phyloP scores from a whole-genome alignment of 2,113 vertebrate species.

The Sphyrna mokarran region DNA sequence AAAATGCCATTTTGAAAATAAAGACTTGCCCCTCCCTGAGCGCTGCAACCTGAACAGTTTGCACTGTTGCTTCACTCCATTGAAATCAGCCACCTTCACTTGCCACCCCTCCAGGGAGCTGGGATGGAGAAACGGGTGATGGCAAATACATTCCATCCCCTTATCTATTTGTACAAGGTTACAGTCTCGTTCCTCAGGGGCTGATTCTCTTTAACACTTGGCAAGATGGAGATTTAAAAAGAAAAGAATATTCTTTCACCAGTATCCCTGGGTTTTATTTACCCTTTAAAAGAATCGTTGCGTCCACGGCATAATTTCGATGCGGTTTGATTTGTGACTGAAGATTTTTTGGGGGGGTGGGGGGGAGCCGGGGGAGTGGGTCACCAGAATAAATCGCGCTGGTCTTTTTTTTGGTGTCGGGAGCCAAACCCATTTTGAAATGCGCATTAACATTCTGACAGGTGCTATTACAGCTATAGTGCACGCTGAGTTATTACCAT shows the following conservation, averaged over 20 bases:
- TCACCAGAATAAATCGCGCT: not conserved
- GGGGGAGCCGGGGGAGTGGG: too few species aligned
- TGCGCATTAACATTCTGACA: slow-evolving; percentile 25
- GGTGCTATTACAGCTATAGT: slow-evolving; percentile 18
- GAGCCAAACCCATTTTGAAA: slow-evolving; percentile 15
- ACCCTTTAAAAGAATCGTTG: not conserved
- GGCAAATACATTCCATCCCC: not conserved
- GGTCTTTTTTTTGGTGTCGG: not conserved
- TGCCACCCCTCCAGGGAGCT: not conserved
- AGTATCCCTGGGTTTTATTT: not conserved
- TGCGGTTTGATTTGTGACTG: not conserved
- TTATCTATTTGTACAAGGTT: not conserved
- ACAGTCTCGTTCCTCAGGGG: not conserved
- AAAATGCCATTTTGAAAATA: not conserved
- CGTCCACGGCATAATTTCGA: not conserved
- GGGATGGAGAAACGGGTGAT: not conserved
- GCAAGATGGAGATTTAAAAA: not conserved
- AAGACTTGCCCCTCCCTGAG: not conserved
- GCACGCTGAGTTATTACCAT: slow-evolving; percentile 10
- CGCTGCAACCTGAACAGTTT: not conserved
- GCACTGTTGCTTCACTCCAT: not conserved
- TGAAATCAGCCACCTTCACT: not conserved
- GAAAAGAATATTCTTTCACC: not conserved
- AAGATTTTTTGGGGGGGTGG: too few species aligned
- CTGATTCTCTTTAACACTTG: not conserved